phyloP scores from a whole-genome alignment of 1,140 invertebrate species.

The Liolophura sinensis region DNA sequence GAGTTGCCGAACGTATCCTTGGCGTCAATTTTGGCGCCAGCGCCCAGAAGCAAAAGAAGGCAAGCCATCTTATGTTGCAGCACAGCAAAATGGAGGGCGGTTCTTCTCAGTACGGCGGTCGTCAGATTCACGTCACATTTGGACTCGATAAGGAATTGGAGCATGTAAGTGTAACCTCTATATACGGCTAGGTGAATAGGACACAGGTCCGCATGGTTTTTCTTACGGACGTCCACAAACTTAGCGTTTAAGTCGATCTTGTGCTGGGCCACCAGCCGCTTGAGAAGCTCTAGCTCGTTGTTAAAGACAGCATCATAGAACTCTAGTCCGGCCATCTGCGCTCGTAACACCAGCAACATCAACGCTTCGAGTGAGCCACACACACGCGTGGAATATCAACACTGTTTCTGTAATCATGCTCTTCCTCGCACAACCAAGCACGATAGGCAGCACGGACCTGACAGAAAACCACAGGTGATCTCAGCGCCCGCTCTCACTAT shows the following conservation, averaged over 20 bases:
- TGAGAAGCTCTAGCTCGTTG: slow-evolving; percentile 52
- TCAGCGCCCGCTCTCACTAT: no score
- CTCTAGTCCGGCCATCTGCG: slow-evolving; percentile 53
- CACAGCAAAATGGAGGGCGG: slow-evolving; percentile 55
- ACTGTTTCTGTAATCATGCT: no score
- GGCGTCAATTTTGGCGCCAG: slow-evolving; percentile 53
- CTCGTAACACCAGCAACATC: slow-evolving; percentile 36
- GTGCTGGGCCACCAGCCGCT: slow-evolving; percentile 52
- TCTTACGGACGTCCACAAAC: slow-evolving; percentile 55
- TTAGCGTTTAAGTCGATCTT: slow-evolving; percentile 57
- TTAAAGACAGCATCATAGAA: slow-evolving; percentile 59
- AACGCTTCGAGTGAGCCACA: no score
- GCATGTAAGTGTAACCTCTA: slow-evolving; percentile 55
- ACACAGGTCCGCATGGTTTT: slow-evolving; percentile 55
- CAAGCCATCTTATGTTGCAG: slow-evolving; percentile 55
- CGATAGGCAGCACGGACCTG: no score
- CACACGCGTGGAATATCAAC: no score
- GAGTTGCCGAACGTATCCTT: slow-evolving; percentile 58
- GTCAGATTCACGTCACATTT: slow-evolving; percentile 56
- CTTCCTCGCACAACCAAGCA: no score
- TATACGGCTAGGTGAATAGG: slow-evolving; percentile 56
- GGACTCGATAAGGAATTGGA: slow-evolving; percentile 56
- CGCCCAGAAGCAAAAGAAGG: slow-evolving; percentile 50
- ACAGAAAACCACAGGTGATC: no score
- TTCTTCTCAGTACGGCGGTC: slow-evolving; percentile 50